phyloP scores from a whole-genome alignment of 2,888 invertebrate genomes.

The Rhagonycha fulva region DNA sequence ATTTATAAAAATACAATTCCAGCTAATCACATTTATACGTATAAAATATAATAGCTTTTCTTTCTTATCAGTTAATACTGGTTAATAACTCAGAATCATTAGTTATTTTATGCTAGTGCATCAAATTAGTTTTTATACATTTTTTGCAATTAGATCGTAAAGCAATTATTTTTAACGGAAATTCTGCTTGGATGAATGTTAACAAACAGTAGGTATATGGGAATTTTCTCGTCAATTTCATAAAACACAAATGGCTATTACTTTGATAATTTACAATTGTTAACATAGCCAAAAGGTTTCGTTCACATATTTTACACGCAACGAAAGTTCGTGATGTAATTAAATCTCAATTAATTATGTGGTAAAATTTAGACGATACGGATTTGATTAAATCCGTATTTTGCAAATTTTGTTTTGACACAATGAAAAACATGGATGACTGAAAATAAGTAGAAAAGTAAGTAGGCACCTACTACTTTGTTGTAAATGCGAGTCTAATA shows the following conservation, averaged over 20 bases:
- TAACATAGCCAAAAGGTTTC: background rate
- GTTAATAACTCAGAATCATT: background rate
- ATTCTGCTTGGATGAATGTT: constrained; percentile 11
- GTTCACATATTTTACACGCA: background rate
- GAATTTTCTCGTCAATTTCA: constrained; percentile 15
- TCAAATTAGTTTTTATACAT: background rate
- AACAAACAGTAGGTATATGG: constrained; percentile 12
- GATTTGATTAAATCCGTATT: background rate
- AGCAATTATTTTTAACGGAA: constrained; percentile 18
- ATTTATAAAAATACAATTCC: background rate
- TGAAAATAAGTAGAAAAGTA: too few relatives aligned
- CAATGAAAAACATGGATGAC: too few relatives aligned
- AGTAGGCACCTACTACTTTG: too few relatives aligned
- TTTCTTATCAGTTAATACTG: background rate
- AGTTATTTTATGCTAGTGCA: background rate
- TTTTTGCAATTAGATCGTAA: constrained; percentile 10
- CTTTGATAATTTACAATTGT: background rate
- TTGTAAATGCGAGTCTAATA: too few relatives aligned
- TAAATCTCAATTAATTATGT: background rate
- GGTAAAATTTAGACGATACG: background rate
- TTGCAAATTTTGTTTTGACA: too few relatives aligned
- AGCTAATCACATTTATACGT: background rate
- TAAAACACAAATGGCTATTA: background rate
- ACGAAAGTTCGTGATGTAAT: background rate
- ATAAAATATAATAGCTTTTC: background rate